A percentile compares a stretch with the other conserved stretches of the same genome.
Conservation (phyloP, 2,113 vertebrate genomes). For the Actenoides lindsayi region DNA sequence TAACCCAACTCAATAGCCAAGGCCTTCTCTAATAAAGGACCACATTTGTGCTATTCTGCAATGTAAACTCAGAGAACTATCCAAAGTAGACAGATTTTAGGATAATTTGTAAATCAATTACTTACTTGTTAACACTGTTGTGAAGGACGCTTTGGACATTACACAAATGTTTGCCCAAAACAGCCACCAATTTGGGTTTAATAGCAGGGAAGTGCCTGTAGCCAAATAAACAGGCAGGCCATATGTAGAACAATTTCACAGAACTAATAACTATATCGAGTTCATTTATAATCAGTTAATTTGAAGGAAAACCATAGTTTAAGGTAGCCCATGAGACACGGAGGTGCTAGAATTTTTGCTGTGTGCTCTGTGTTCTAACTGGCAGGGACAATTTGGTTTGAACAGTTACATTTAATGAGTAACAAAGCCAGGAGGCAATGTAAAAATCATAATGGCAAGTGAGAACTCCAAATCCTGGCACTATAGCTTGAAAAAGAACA, state of each 20-base stretch:
- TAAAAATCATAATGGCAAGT: neutral
- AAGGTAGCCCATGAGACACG: neutral
- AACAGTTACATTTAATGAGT: neutral
- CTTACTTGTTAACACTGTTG: neutral
- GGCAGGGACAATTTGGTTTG: neutral
- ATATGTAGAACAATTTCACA: neutral
- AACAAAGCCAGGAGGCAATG: neutral
- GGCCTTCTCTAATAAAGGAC: neutral
- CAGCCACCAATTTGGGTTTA: neutral
- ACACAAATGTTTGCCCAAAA: neutral
- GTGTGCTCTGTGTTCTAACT: neutral
- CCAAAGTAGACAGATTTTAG: slow-evolving; percentile 18
- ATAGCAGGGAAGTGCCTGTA: neutral
- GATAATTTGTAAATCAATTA: slow-evolving; percentile 15
- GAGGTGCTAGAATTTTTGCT: neutral
- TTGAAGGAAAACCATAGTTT: neutral
- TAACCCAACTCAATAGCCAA: neutral
- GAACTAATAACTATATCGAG: neutral
- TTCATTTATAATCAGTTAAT: neutral
- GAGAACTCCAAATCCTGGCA: neutral
- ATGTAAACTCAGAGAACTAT: neutral
- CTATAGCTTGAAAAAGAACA: neutral
- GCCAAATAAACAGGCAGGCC: neutral
- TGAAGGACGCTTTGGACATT: neutral
- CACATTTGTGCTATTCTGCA: neutral